Percentiles rank a stretch among this genome's conserved stretches.
Evolutionary conservation across 1,140 invertebrate species (phyloP).

Genomic region (Drosophila lini): DNA sequence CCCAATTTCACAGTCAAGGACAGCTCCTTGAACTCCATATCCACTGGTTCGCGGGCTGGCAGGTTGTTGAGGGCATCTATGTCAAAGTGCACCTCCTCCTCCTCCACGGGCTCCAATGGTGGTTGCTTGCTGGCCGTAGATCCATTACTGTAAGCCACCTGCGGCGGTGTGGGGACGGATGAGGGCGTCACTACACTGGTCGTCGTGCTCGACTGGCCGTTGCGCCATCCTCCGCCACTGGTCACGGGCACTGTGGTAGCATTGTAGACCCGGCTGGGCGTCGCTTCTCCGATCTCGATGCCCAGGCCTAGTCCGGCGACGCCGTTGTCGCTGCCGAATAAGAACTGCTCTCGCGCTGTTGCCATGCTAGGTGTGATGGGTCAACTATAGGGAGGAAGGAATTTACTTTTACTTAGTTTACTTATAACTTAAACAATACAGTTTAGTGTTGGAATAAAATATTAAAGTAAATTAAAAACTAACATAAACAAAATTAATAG

Average conservation of each 20-base stretch:
- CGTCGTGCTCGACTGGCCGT: conserved; percentile 37
- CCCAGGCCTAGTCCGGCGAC: conserved; percentile 67
- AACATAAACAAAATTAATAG: background rate
- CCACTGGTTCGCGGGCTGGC: conserved; percentile 86
- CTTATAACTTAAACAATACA: too few relatives aligned
- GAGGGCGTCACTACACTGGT: conserved; percentile 7
- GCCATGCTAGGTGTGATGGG: conserved; percentile 51
- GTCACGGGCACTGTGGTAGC: conserved; percentile 74
- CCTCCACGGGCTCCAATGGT: conserved; percentile 52
- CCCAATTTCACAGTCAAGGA: conserved; percentile 89
- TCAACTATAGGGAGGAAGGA: conserved; percentile 32
- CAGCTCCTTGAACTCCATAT: conserved; percentile 90
- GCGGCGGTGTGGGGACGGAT: conserved; percentile 16
- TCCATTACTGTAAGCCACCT: conserved; percentile 27
- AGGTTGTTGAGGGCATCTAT: conserved; percentile 84
- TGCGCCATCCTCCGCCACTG: conserved; percentile 44
- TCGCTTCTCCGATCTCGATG: conserved; percentile 61
- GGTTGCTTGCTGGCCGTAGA: conserved; percentile 29
- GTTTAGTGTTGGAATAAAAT: background rate
- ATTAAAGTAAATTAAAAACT: background rate
- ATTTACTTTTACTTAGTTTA: background rate
- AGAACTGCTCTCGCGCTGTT: conserved; percentile 75
- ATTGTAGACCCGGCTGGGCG: conserved; percentile 66
- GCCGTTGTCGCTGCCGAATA: conserved; percentile 56
- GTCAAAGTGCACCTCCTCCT: conserved; percentile 61